Evolutionary conservation across 1,140 invertebrate species (phyloP).

Genomic region (Cotesia typhae): DNA sequence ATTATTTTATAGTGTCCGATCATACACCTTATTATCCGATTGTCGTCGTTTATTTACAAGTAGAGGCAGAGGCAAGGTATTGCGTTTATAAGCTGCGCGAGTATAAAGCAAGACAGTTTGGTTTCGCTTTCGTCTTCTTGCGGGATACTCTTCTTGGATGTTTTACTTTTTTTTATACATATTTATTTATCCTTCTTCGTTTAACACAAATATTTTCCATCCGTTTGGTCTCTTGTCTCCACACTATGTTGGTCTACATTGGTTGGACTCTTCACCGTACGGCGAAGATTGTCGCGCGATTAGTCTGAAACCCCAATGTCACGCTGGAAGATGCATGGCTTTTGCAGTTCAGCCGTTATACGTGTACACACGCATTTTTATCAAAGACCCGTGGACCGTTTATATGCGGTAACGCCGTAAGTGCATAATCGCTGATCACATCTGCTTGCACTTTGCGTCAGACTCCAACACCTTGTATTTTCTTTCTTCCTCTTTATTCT

Average conservation of each 20-base stretch:
- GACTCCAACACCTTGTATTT: slow-evolving; percentile 56
- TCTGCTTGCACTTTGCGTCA: slow-evolving; percentile 66
- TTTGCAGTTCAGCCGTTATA: slow-evolving; percentile 53
- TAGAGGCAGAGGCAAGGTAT: slow-evolving; percentile 43
- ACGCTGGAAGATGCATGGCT: slow-evolving; percentile 64
- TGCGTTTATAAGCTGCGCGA: slow-evolving; percentile 39
- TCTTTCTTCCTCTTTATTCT: slow-evolving; percentile 25
- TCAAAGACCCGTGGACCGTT: slow-evolving; percentile 44
- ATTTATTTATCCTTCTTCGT: slow-evolving; percentile 26
- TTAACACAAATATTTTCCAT: slow-evolving; percentile 16
- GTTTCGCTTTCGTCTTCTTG: slow-evolving; percentile 42
- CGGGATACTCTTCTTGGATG: background rate
- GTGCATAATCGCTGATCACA: slow-evolving; percentile 66
- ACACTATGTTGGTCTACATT: slow-evolving; percentile 36
- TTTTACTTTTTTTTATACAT: slow-evolving; percentile 29
- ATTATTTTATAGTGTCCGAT: slow-evolving; percentile 45
- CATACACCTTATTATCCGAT: slow-evolving; percentile 64
- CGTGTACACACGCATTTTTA: slow-evolving; percentile 41
- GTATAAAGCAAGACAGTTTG: slow-evolving; percentile 46
- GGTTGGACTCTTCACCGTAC: slow-evolving; percentile 28
- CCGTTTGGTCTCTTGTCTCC: slow-evolving; percentile 9
- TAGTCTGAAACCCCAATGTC: slow-evolving; percentile 61
- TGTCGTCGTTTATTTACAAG: slow-evolving; percentile 55
- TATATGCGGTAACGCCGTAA: slow-evolving; percentile 64
- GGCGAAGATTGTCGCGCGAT: slow-evolving; percentile 66